Conservation (phyloP, 1,140 invertebrate genomes). For the Drosophila ambigua region DNA sequence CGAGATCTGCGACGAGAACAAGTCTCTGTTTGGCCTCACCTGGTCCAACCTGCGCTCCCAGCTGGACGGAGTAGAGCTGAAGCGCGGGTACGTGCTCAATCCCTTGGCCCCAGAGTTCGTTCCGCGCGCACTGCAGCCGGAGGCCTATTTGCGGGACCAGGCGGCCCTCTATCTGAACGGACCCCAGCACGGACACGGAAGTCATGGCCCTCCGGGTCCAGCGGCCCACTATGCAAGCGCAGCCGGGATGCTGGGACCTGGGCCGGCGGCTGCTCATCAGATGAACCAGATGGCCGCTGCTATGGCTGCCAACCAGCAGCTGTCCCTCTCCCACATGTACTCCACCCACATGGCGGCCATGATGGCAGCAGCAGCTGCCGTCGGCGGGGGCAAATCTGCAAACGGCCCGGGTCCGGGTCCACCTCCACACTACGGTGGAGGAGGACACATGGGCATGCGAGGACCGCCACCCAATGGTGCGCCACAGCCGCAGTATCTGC, state of each 20-base stretch:
- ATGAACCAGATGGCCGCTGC: constrained; percentile 74
- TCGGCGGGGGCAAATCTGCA: constrained; percentile 47
- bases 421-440: constrained; percentile 66
- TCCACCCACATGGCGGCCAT: constrained; percentile 70
- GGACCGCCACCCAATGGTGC: constrained; percentile 59
- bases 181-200: constrained; percentile 48
- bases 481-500: constrained; percentile 61
- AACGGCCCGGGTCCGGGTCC: constrained; percentile 52
- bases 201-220: constrained; percentile 59
- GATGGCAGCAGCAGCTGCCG: constrained; percentile 64
- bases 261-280: constrained; percentile 60
- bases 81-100: constrained; percentile 91
- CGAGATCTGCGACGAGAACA: constrained; percentile 89
- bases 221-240: constrained; percentile 51
- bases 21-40: constrained; percentile 91
- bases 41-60: constrained; percentile 88
- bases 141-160: constrained; percentile 83
- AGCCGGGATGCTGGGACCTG: constrained; percentile 64
- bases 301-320: constrained; percentile 68
- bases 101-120: constrained; percentile 93
- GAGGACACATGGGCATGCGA: constrained; percentile 71
- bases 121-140: constrained; percentile 86
- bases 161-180: constrained; percentile 71
- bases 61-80: constrained; percentile 89
- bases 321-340: constrained; percentile 64